Evolutionary conservation across 2,888 invertebrate genomes (phyloP), one percentile per base, ranked within the genome.

Genomic region (Allacma fusca): DNA sequence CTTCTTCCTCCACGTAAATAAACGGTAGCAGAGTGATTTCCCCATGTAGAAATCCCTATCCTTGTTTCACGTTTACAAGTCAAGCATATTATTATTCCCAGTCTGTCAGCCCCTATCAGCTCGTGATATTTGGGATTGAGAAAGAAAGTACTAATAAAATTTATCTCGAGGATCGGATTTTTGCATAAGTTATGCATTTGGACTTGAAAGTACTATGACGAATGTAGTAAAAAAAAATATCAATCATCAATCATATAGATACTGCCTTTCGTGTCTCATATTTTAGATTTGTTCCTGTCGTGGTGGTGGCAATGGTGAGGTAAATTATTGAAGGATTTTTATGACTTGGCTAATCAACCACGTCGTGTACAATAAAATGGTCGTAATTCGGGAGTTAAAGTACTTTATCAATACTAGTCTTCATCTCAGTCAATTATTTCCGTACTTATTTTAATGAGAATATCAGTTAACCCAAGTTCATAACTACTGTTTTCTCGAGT

Each of bases 401-500:
- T 50, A 50, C 50, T 50, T 50, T 50, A 50, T 50, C 50, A 50
- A 34, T 50, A 13, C 50, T 16, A 50, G 2, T 16, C 50, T n/a
- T 50, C 50, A 50, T 50, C 19, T 19, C 9, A 50, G 50, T 50
- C 50, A 50, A 50, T 50, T 50, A 50, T 16, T 5, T 9, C 5
- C 16, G 19, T 50, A 50, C 19, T 50, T 50, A 65, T 0, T 65
- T 65, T 65, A 65, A 65, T 65, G 19, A 4, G 24, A 29, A 28
- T 65, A 65, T 65, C 65, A 65, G 65, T 26, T 12, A 65, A 65
- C 13, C 62, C 13, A 28, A 13, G 19, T n/a, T 13, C 28, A 13
- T 65, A 26, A 65, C 65, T 26, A 65, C n/a, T 65, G 65, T 65
- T 65, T 65, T 65, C 65, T 26, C 65, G 13, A 26, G 1, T 65